phyloP scores from a whole-genome alignment of 2,888 invertebrate species.

The Drosophila mimica region DNA sequence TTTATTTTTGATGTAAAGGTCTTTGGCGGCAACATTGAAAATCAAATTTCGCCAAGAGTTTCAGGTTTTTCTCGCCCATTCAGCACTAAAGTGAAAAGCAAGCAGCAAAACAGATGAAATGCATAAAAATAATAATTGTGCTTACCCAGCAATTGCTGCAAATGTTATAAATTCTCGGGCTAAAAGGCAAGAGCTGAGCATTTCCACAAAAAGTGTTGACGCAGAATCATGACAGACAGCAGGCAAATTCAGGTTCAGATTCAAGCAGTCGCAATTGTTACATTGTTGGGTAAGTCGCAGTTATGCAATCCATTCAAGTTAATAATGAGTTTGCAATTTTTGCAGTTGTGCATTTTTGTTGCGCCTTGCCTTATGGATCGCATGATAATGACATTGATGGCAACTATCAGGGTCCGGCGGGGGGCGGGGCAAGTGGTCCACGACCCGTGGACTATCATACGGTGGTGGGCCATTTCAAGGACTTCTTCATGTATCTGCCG shows the following conservation, averaged over 20 bases:
- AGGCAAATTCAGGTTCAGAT: slow-evolving; percentile 21
- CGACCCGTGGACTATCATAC: slow-evolving; percentile 78
- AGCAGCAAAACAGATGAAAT: slow-evolving; percentile 37
- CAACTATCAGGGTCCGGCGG: slow-evolving; percentile 32
- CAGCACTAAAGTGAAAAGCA: slow-evolving; percentile 47
- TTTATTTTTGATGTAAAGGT: slow-evolving; percentile 23
- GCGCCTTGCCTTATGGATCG: slow-evolving; percentile 47
- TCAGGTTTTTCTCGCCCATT: slow-evolving; percentile 49
- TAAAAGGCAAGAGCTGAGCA: slow-evolving; percentile 49
- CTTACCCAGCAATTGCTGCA: slow-evolving; percentile 53
- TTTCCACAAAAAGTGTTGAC: slow-evolving; percentile 41
- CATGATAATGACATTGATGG: slow-evolving; percentile 71
- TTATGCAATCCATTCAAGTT: background rate
- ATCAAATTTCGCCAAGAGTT: slow-evolving; percentile 42
- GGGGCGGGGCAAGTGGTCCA: slow-evolving; percentile 19
- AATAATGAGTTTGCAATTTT: background rate
- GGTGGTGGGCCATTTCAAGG: slow-evolving; percentile 81
- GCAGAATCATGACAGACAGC: slow-evolving; percentile 53
- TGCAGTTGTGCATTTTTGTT: slow-evolving; percentile 40
- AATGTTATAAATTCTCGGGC: slow-evolving; percentile 67
- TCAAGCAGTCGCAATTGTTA: slow-evolving; percentile 42
- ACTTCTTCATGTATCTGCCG: slow-evolving; percentile 83
- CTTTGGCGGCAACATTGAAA: slow-evolving; percentile 50
- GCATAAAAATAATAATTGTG: slow-evolving; percentile 39
- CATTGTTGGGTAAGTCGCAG: slow-evolving; percentile 62